Evolutionary conservation across 1,140 invertebrate genomes (phyloP).

Genomic region (Schlechtendalia chinensis): DNA sequence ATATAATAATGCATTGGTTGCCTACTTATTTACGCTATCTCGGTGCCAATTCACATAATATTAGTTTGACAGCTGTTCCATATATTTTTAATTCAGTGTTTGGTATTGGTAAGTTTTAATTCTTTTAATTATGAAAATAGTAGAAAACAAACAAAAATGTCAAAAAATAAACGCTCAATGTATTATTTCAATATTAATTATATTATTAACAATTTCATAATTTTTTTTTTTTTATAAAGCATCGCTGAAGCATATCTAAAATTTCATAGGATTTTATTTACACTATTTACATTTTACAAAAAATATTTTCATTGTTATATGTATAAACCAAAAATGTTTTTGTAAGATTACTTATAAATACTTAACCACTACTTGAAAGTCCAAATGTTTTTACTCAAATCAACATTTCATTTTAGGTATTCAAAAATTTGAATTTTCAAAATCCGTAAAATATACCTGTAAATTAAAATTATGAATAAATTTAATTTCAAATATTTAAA

Average conservation of each 20-base stretch:
- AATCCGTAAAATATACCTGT: background rate
- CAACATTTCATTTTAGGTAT: background rate
- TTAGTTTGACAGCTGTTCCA: conserved; percentile 75
- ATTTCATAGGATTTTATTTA: no score
- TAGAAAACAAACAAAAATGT: background rate
- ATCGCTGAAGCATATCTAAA: no score
- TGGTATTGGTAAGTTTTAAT: conserved; percentile 64
- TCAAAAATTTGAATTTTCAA: background rate
- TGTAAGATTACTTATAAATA: no score
- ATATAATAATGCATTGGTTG: conserved; percentile 82
- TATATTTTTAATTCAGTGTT: conserved; percentile 75
- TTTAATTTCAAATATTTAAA: background rate
- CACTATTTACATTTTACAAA: no score
- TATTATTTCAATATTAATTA: background rate
- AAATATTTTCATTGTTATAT: no score
- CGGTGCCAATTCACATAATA: conserved; percentile 68
- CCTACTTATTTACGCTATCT: conserved; percentile 73
- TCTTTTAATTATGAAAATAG: background rate
- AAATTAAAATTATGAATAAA: no score
- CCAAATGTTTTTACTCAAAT: background rate
- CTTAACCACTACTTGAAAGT: no score
- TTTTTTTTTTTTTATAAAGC: no score
- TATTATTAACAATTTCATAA: no score
- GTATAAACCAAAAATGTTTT: no score
- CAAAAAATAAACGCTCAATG: background rate